Percentiles rank a stretch among this genome's conserved stretches.
Evolutionary conservation across 1,140 invertebrate species (phyloP).

Genomic region (Sarcophaga peregrina): DNA sequence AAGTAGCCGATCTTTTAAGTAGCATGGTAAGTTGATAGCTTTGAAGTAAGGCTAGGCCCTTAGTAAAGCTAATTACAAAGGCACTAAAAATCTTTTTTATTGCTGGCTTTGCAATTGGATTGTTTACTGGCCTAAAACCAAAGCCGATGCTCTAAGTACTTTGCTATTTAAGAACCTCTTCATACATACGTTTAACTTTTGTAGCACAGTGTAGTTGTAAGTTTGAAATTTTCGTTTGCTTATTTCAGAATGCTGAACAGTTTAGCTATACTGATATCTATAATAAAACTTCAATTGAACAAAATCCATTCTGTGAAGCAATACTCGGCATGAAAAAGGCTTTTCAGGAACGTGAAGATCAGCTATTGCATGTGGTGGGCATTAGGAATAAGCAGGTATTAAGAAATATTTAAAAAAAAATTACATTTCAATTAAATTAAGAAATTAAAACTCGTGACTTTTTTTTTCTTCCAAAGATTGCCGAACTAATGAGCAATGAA

Average conservation of each 20-base stretch:
- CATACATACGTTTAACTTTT: too few relatives aligned
- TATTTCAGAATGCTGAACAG: constrained; percentile 26
- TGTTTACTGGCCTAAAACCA: too few relatives aligned
- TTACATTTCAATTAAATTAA: not conserved
- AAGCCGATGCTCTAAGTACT: too few relatives aligned
- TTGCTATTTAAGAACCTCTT: too few relatives aligned
- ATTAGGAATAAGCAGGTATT: constrained; percentile 31
- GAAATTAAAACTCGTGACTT: not conserved
- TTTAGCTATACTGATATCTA: constrained; percentile 54
- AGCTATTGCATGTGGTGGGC: constrained; percentile 12
- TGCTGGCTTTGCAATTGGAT: too few relatives aligned
- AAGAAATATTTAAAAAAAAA: not conserved
- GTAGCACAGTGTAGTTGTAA: too few relatives aligned
- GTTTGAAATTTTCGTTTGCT: too few relatives aligned
- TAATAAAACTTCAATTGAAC: not conserved
- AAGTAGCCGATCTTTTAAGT: constrained; percentile 53
- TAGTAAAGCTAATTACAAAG: too few relatives aligned
- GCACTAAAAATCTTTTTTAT: too few relatives aligned
- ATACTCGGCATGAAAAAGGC: constrained; percentile 43
- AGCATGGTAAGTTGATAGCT: constrained; percentile 49
- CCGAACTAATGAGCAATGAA: constrained; percentile 1
- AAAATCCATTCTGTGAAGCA: constrained; percentile 54
- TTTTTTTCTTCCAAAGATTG: not conserved
- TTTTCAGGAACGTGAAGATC: constrained; percentile 28
- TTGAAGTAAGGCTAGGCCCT: too few relatives aligned